Evolutionary conservation across 2,888 invertebrate species (phyloP).

Genomic region (Drosophila merina): DNA sequence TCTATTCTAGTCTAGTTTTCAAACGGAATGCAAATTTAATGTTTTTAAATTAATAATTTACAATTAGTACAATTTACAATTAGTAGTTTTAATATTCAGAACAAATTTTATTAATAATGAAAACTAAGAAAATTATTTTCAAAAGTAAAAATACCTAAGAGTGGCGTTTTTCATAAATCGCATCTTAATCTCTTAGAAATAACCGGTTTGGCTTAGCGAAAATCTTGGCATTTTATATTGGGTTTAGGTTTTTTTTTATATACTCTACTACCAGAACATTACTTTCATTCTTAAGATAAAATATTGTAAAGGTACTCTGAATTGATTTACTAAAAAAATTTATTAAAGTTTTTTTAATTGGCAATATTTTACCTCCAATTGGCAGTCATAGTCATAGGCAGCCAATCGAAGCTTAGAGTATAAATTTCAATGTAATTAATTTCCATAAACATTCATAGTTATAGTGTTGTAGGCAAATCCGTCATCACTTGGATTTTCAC

Average conservation of each 20-base stretch:
- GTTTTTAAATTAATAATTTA: not conserved
- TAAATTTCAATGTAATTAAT: not conserved
- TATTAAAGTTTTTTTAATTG: no score
- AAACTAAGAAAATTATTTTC: no score
- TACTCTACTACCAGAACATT: not conserved
- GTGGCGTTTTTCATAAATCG: not conserved
- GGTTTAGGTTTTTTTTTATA: not conserved
- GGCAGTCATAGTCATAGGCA: no score
- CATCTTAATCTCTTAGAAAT: not conserved
- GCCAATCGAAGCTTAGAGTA: not conserved
- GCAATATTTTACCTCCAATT: no score
- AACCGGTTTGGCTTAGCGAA: not conserved
- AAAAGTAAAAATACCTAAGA: not conserved
- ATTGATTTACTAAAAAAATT: no score
- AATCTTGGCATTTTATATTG: not conserved
- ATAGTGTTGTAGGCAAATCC: slow-evolving; percentile 2
- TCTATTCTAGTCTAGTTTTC: not conserved
- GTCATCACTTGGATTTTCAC: slow-evolving; percentile 1
- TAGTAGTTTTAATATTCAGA: no score
- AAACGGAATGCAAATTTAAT: not conserved
- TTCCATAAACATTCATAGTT: slow-evolving; percentile 3
- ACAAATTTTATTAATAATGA: no score
- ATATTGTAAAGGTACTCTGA: no score
- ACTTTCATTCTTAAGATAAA: not conserved
- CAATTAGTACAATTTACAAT: not conserved